Evolutionary conservation across 2,113 vertebrate genomes (phyloP).

Genomic region (Pelobates fuscus): DNA sequence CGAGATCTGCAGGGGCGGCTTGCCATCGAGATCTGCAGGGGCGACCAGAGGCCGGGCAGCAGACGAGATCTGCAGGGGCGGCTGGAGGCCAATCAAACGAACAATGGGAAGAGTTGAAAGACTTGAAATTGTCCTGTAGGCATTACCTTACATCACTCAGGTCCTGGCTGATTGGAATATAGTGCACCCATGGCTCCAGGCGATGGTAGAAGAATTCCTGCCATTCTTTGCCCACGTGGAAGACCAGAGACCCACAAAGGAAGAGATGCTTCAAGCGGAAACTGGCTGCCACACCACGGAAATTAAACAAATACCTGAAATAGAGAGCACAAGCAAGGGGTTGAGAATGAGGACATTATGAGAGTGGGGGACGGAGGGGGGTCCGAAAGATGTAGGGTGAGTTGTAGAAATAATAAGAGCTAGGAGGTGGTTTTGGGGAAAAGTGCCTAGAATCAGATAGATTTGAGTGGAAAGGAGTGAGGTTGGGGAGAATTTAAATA

Average conservation of each 20-base stretch:
- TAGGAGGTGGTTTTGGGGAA: too few relatives aligned
- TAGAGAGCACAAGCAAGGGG: neutral
- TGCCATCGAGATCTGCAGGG: too few relatives aligned
- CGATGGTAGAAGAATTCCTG: conserved; percentile 94
- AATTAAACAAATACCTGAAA: conserved; percentile 92
- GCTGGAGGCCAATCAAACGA: too few relatives aligned
- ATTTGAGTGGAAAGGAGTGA: too few relatives aligned
- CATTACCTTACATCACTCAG: conserved; percentile 87
- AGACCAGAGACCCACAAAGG: conserved; percentile 90
- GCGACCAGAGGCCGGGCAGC: too few relatives aligned
- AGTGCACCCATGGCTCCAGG: conserved; percentile 94
- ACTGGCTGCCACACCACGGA: conserved; percentile 95
- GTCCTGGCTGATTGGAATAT: conserved; percentile 87
- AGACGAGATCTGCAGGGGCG: too few relatives aligned
- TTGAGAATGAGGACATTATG: accelerated
- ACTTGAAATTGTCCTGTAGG: conserved; percentile 13
- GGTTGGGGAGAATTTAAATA: too few relatives aligned
- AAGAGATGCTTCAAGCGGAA: conserved; percentile 98
- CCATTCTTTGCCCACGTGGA: conserved; percentile 94
- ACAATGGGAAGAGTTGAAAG: too few relatives aligned
- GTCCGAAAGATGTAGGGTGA: too few relatives aligned
- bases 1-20: too few relatives aligned
- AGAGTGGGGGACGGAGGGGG: too few relatives aligned
- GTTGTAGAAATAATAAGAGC: neutral
- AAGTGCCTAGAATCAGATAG: too few relatives aligned